Evolutionary conservation across 2,888 invertebrate genomes (phyloP), one percentile per base, ranked within the genome.

Genomic region (Apotomis capreana): DNA sequence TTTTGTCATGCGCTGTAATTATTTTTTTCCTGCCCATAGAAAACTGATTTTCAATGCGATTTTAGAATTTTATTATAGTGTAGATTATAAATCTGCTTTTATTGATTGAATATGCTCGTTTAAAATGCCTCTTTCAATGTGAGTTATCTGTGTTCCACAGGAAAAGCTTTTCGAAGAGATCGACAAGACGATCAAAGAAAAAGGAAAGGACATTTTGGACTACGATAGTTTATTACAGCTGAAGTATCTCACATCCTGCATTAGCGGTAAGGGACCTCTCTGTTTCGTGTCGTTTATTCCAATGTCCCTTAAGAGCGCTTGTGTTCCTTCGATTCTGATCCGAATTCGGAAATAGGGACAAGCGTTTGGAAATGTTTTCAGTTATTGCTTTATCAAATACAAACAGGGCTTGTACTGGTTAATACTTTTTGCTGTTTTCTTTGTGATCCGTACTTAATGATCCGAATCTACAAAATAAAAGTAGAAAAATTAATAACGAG

Each of bases 171-270:
- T 83, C 74, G 77, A 83, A 10, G 90, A 87, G 83, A 81, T 90
- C 67, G 81, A 74, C 52, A 81, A 83, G 15, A 85, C 87, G 10
- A 76, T 84, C 46, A 81, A 83, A 76, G 76, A 76, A 68, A 84
- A 77, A 62, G 87, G 78, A 15, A 86, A 86, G 68, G 86, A 84
- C 3, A 74, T 87, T 77, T 80, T 91, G 76, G 84, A 89, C 12
- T 90, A 89, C 78, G 85, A 87, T 74, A 87, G 89, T 69, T 81
- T 89, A 78, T 74, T 87, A 73, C 83, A 88, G 73, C 76, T 89
- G 71, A 88, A 86, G 74, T 90, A 87, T 77, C 77, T 91, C 40
- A 83, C 85, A 12, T 84, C 86, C 0, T 89, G 89, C 78, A 84
- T 90, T 54, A 75, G 83, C 63, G 90, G 90, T 90, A 78, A 63